Evolutionary conservation across 1,140 invertebrate species (phyloP).

Genomic region (Ips nitidus): DNA sequence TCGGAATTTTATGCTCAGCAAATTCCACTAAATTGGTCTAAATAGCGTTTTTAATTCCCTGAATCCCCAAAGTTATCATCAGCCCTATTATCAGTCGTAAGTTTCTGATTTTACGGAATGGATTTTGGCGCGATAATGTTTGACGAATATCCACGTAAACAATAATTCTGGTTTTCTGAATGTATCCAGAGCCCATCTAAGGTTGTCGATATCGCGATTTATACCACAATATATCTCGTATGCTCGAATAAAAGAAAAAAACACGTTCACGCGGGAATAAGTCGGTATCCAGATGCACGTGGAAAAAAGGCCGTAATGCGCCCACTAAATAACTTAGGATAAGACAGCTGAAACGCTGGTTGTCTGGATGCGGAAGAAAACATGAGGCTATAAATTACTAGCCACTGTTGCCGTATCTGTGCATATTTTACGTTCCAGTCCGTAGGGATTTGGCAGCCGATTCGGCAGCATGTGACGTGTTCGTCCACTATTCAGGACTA

Average conservation of each 20-base stretch:
- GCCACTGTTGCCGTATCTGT: slow-evolving; percentile 11
- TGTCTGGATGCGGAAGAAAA: slow-evolving; percentile 27
- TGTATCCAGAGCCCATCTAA: not conserved
- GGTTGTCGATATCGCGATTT: slow-evolving; percentile 20
- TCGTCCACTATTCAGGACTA: not conserved
- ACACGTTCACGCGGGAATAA: slow-evolving; percentile 16
- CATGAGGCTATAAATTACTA: slow-evolving; percentile 17
- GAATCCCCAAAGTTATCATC: not conserved
- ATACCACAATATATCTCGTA: slow-evolving; percentile 20
- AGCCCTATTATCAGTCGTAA: slow-evolving; percentile 2
- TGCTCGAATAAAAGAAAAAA: slow-evolving; percentile 1
- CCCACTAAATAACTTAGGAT: slow-evolving; percentile 32
- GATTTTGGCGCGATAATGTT: not conserved
- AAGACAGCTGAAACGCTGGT: slow-evolving; percentile 29
- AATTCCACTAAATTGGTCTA: slow-evolving; percentile 6
- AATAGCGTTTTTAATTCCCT: not conserved
- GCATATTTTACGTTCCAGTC: slow-evolving; percentile 1
- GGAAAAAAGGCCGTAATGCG: slow-evolving; percentile 28
- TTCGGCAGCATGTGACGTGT: not conserved
- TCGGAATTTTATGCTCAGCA: slow-evolving; percentile 4
- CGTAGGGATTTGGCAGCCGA: not conserved
- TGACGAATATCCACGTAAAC: slow-evolving; percentile 10
- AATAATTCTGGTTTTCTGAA: slow-evolving; percentile 7
- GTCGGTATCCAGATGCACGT: slow-evolving; percentile 21
- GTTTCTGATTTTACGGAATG: not conserved